phyloP scores from a whole-genome alignment of 35 echinoderm and acorn worm genomes.

The Amphiura filiformis region DNA sequence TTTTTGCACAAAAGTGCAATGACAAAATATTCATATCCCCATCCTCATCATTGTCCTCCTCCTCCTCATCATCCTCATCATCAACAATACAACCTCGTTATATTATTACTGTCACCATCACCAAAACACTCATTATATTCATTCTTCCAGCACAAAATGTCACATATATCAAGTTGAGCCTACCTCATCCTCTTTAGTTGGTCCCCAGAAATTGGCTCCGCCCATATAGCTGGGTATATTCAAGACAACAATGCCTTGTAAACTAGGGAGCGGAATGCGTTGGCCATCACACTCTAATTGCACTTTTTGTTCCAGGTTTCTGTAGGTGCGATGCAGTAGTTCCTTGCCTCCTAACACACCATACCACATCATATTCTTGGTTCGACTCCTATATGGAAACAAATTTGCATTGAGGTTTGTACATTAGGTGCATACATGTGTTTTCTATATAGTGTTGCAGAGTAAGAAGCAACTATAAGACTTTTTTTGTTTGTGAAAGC shows the following conservation, averaged over 20 bases:
- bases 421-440: background rate
- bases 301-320: slow-evolving; percentile 95
- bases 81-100: too few relatives aligned
- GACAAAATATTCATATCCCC: too few relatives aligned
- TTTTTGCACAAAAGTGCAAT: too few relatives aligned
- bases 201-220: slow-evolving; percentile 97
- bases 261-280: slow-evolving; percentile 83
- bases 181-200: slow-evolving; percentile 92
- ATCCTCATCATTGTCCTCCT: too few relatives aligned
- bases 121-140: too few relatives aligned
- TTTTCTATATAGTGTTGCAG: background rate
- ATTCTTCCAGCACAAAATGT: too few relatives aligned
- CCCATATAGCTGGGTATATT: slow-evolving; percentile 98
- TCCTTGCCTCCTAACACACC: slow-evolving; percentile 93
- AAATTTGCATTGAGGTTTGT: background rate
- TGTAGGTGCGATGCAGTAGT: slow-evolving; percentile 82
- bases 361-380: slow-evolving; percentile 98
- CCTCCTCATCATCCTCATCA: too few relatives aligned
- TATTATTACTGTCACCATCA: too few relatives aligned
- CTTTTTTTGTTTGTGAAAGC: too few relatives aligned
- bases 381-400: slow-evolving; percentile 79
- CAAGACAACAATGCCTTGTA: slow-evolving; percentile 94
- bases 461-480: too few relatives aligned
- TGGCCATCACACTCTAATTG: slow-evolving; percentile 97
- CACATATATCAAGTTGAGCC: too few relatives aligned